Evolutionary conservation across 2,888 invertebrate genomes (phyloP), one percentile per base, ranked within the genome.

Genomic region (Cerceris ruficornis): DNA sequence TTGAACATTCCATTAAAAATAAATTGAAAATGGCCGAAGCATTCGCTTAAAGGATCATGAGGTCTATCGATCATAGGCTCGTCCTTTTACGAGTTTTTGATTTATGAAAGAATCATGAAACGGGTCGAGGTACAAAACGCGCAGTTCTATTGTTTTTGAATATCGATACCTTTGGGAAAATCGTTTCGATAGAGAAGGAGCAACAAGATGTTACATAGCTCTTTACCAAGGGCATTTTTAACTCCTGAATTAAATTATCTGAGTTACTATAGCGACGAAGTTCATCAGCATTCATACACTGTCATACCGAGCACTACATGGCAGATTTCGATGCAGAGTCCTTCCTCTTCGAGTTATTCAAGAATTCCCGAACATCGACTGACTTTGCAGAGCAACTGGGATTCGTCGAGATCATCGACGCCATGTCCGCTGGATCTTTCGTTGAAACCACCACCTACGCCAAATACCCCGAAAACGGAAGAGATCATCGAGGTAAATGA

Each of bases 401-500:
- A 85, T 1, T 50, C 80, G 15, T 69, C 85, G 6, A 86, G 88
- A 5, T 79, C 89, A 4, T 65, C 85, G 55, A 93, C 93, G 2
- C 92, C 94, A 1, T 92, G 92, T 77, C 97, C 97, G 7, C 92
- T 97, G 84, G 97, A 97, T 91, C 92, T 97, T 75, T 96, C 96
- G 28, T 92, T 97, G 39, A 97, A 97, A 90, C 87, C 93, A 6
- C 76, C 89, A 9, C 69, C 82, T 11, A 57, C 87, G 0, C 80
- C 83, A 0, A 75, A 49, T 15, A 81, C 79, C 2, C 62, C 83
- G 52, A 72, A 74, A 46, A 65, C 72, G n/a, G 89, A 86, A 14
- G 88, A 90, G 55, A 65, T 88, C 2, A 86, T 89, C 74, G 90
- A 88, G 74, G 86, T 88, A 7, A 91, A 89, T 55, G 88, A 89